Percentiles rank a stretch among this genome's conserved stretches.
phyloP scores from a whole-genome alignment of 2,888 invertebrate genomes.

The Apeira syringaria region DNA sequence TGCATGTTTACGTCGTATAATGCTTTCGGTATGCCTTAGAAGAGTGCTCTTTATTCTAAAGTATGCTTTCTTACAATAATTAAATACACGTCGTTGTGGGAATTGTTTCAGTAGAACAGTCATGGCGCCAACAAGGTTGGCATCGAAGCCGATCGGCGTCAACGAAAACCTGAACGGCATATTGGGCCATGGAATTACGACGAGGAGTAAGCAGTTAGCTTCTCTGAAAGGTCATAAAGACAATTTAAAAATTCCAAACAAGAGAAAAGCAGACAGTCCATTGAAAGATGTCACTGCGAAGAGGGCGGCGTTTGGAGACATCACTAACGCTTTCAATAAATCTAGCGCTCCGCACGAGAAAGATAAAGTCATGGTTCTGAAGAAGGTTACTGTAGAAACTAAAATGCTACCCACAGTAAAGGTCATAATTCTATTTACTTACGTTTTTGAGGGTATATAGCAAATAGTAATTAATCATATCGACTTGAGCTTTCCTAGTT shows the following conservation, averaged over 20 bases:
- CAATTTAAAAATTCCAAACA: conserved; percentile 81
- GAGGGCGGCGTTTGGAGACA: conserved; percentile 93
- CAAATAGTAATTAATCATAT: not conserved
- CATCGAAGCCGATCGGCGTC: conserved; percentile 75
- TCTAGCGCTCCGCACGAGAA: conserved; percentile 62
- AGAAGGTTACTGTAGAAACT: conserved; percentile 77
- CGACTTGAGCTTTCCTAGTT: not conserved
- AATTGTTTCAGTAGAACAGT: conserved; percentile 54
- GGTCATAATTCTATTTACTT: too few species aligned
- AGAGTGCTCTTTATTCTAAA: not conserved
- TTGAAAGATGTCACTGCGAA: conserved; percentile 89
- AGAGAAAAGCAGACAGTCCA: conserved; percentile 93
- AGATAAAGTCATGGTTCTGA: conserved; percentile 64
- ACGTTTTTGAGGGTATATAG: conserved; percentile 42
- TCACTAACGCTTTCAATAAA: conserved; percentile 88
- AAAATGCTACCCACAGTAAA: conserved; percentile 76
- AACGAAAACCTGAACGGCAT: conserved; percentile 73
- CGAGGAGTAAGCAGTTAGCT: conserved; percentile 85
- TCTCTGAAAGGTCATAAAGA: conserved; percentile 72
- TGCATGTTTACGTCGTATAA: conserved; percentile 49
- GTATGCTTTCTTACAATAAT: conserved; percentile 24
- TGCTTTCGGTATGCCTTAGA: conserved; percentile 27
- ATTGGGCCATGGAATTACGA: conserved; percentile 80
- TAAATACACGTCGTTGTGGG: conserved; percentile 53
- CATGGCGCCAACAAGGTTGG: conserved; percentile 87